Base-by-base conservation (phyloP, 2,113 vertebrate species). In the Hemichromis elongatus region DNA sequence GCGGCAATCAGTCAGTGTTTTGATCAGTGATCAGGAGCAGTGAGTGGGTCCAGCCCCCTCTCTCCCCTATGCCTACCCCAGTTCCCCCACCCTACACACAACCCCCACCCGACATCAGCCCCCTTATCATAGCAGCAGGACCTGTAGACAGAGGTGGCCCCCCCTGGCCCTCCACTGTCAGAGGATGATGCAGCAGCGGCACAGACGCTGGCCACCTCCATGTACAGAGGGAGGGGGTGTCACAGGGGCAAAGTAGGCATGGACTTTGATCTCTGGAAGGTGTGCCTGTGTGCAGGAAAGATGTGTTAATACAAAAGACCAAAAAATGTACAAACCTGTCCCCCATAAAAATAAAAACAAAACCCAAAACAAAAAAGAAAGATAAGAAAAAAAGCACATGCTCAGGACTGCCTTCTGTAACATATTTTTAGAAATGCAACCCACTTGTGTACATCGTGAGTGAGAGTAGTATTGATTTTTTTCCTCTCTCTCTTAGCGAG, bases 241-340 rank as follows among this genome's bases (percentile, higher is more conserved):
- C 50, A 98, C 97, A 1, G 98, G 98, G 18, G 98, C 98, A 75
- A 98, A 98, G 94, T 98, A 98, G 90, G 98, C 98, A 1, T 98
- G 98, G 83, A 98, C 98, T 86, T 98, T 98, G 91, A 98, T 97
- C 1, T 98, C 97, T 81, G 98, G 98, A 87, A 98, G 97, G 83
- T 98, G 97, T 84, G 97, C 97, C 98, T 98, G 95, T 80, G 81
- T 30, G 28, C n/a, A 16, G 14, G 81, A 79, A 33, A 78, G n/a
- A 42, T 42, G 8, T 21, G 66, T 84, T 68, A 82, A 70, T 24
- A 52, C 21, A 53, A 73, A 57, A 57, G 5, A 53, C 8, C 11
- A 35, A 21, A 18, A 18, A 45, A 52, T 79, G 6, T 45, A 19
- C 59, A 13, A 21, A 35, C 18, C 59, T 33, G 6, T 35, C 6